phyloP scores from a whole-genome alignment of 2,113 vertebrate species.

The Podiceps cristatus region DNA sequence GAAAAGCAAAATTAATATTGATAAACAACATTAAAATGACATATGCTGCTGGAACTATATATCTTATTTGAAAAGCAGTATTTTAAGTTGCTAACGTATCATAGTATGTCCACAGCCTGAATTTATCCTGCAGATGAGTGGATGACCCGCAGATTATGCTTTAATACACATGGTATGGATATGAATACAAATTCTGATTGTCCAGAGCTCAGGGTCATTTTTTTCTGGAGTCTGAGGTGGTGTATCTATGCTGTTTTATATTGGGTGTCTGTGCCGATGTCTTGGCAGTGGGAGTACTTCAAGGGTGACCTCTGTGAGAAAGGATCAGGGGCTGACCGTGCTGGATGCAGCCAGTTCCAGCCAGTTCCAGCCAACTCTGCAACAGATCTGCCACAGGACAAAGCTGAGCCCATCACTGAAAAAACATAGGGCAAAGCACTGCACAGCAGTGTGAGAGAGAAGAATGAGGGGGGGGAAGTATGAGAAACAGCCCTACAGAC shows the following conservation, averaged over 20 bases:
- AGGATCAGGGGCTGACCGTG: background rate
- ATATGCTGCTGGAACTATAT: background rate
- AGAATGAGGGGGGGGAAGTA: background rate
- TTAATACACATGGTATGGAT: background rate
- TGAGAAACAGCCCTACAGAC: background rate
- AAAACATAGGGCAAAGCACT: background rate
- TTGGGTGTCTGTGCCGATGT: background rate
- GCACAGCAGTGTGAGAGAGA: background rate
- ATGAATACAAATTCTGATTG: background rate
- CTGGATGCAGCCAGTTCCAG: background rate
- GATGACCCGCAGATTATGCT: fast-evolving
- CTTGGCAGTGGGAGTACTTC: background rate
- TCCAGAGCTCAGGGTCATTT: background rate
- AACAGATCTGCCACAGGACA: background rate
- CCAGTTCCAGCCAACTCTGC: background rate
- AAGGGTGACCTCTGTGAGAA: background rate
- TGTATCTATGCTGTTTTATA: background rate
- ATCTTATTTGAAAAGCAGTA: background rate
- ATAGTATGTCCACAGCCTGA: background rate
- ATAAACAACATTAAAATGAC: background rate
- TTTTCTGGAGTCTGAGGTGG: background rate
- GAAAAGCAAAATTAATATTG: background rate
- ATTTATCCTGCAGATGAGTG: background rate
- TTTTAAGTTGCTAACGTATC: background rate
- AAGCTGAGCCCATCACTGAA: fast-evolving